Evolutionary conservation across 2,797 vertebrate genomes (phyloP), one percentile per base, ranked within the genome.

Genomic region (Allobates femoralis): DNA sequence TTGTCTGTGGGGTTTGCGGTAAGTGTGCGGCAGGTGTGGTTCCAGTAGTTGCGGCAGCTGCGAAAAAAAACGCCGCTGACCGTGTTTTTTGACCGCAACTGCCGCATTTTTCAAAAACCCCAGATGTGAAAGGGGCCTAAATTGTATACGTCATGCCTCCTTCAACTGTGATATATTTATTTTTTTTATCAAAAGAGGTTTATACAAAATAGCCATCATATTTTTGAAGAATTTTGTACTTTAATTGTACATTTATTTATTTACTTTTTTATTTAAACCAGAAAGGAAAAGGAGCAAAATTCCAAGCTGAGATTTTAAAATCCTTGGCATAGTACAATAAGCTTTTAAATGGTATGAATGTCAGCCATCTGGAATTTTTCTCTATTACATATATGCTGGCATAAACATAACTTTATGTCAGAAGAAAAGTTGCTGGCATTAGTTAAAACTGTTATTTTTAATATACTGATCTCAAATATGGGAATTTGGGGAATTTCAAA

Each of bases 281-380:
- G 34, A 18, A 64, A 37, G 3, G 5, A 15, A 62, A 28, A 55
- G 14, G 26, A 21, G 62, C 26, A 30, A 14, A 34, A 80, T 51
- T 81, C 58, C 53, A 74, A 60, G 37, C 55, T 34, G 73, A 26
- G 30, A 34, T 74, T 32, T 32, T 60, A 58, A 75, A 12, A 80
- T 21, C 34, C 46, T 67, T 80, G 53, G 32, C 37, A 73, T 34
- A 2, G 73, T 60, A 34, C 32, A 58, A 55, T 26, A 60, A 73
- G 60, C 28, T 67, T 79, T 85, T 85, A 55, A 30, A 60, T 64
- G 19, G 50, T 69, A 71, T 73, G 23, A 34, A 73, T 60, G 62
- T 83, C 55, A 46, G 69, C 69, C 67, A 60, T 60, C 81, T 83
- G 67, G 81, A 74, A 46, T 60, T 71, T 75, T 62, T 74, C 18